Conservation (phyloP, 2,888 invertebrate genomes). For the Chaetoderma sp. region DNA sequence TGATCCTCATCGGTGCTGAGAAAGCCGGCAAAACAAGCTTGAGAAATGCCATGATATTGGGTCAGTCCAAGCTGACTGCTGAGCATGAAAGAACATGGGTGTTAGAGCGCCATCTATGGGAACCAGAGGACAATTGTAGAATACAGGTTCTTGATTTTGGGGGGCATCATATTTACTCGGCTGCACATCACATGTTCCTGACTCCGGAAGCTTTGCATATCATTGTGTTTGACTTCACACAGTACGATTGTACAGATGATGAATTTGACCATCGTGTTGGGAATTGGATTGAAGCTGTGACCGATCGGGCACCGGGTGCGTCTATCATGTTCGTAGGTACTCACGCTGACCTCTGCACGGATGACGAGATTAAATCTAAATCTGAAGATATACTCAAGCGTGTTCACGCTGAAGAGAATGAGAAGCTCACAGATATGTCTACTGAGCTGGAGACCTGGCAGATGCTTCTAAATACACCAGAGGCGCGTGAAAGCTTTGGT, state of each 20-base stretch:
- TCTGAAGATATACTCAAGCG: constrained; percentile 44
- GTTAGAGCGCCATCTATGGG: constrained; percentile 60
- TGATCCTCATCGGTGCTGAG: constrained; percentile 59
- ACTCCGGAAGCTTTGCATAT: constrained; percentile 60
- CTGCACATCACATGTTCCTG: constrained; percentile 62
- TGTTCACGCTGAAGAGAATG: constrained; percentile 49
- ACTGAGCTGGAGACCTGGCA: constrained; percentile 25
- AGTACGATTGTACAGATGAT: constrained; percentile 43
- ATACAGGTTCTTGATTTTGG: constrained; percentile 61
- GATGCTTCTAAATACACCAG: constrained; percentile 34
- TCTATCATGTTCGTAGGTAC: constrained; percentile 54
- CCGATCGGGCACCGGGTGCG: constrained; percentile 57
- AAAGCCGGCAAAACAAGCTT: constrained; percentile 61
- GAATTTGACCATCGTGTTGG: constrained; percentile 49
- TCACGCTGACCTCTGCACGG: constrained; percentile 52
- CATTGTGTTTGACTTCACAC: constrained; percentile 54
- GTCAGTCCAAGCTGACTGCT: constrained; percentile 50
- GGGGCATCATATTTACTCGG: constrained; percentile 63
- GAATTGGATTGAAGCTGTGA: constrained; percentile 59
- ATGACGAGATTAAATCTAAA: constrained; percentile 44
- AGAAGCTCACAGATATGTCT: constrained; percentile 42
- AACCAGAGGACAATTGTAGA: constrained; percentile 54
- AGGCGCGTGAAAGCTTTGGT: constrained; percentile 41
- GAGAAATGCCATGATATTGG: constrained; percentile 53
- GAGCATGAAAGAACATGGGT: constrained; percentile 63